Evolutionary conservation across 2,797 vertebrate species (phyloP).

Genomic region (Craterocephalus amniculus): DNA sequence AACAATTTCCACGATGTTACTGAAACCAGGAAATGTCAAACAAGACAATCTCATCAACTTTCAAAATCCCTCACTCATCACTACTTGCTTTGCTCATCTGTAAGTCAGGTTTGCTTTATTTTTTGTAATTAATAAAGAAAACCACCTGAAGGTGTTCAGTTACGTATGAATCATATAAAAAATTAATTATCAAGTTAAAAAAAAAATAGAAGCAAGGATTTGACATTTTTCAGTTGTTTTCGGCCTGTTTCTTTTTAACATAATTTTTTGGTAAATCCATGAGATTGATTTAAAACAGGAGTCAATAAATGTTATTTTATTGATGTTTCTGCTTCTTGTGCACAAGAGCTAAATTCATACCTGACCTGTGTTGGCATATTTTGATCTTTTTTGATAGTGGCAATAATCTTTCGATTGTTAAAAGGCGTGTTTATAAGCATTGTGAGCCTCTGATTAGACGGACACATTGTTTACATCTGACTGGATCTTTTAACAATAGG

Average conservation of each 20-base stretch:
- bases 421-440: no score
- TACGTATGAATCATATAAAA: conserved; percentile 1
- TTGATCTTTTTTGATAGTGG: neutral
- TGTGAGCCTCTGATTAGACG: neutral
- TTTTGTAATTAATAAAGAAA: neutral
- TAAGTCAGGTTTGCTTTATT: neutral
- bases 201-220: neutral
- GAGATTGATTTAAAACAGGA: neutral
- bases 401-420: no score
- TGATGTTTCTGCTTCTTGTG: neutral
- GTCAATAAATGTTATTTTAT: neutral
- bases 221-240: neutral
- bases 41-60: neutral
- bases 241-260: neutral
- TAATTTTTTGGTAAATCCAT: neutral
- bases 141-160: neutral
- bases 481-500: neutral
- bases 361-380: neutral
- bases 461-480: neutral
- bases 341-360: neutral
- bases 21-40: neutral
- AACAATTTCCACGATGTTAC: neutral
- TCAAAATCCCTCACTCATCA: neutral
- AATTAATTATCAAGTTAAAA: conserved; percentile 13
- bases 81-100: neutral